A percentile compares a stretch with the other conserved stretches of the same genome.
These are phyloP conservation scores for Carduelis carduelis DNA, from an alignment of 2,797 vertebrate species.

Conservation along the genomic window DNA sequence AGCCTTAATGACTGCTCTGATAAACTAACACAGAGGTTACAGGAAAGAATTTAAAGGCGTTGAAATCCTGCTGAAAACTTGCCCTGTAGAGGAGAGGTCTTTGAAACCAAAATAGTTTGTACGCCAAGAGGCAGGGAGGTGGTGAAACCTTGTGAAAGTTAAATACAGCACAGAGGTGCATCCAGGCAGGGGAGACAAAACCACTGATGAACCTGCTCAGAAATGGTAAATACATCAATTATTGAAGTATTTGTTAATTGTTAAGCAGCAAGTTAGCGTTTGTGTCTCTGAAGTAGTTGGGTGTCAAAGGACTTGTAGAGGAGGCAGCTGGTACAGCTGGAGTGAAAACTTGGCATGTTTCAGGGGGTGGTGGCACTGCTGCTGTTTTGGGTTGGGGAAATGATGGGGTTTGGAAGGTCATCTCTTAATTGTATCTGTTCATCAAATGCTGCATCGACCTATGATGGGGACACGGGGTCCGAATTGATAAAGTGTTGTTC, in stretches of 20 bases:
- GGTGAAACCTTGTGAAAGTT: background rate
- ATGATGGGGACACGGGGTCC: background rate
- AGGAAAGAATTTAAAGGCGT: background rate
- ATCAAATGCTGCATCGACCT: background rate
- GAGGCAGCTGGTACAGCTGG: background rate
- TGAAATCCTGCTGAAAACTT: background rate
- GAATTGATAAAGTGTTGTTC: background rate
- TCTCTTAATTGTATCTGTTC: background rate
- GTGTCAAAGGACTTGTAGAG: background rate
- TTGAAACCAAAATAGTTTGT: background rate
- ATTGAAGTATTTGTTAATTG: background rate
- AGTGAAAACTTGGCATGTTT: background rate
- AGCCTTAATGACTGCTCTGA: constrained; percentile 7
- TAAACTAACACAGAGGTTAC: constrained; percentile 1
- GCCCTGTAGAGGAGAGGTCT: background rate
- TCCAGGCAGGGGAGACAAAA: fast-evolving
- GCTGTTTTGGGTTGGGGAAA: background rate
- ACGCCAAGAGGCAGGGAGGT: background rate
- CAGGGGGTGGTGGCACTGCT: background rate
- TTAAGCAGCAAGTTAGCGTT: background rate
- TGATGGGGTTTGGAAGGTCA: background rate
- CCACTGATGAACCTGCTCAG: background rate
- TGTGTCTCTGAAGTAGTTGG: background rate
- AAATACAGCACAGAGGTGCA: background rate
- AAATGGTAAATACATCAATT: background rate